Evolutionary conservation across 2,113 vertebrate genomes (phyloP).

Genomic region (Crotalus horridus): DNA sequence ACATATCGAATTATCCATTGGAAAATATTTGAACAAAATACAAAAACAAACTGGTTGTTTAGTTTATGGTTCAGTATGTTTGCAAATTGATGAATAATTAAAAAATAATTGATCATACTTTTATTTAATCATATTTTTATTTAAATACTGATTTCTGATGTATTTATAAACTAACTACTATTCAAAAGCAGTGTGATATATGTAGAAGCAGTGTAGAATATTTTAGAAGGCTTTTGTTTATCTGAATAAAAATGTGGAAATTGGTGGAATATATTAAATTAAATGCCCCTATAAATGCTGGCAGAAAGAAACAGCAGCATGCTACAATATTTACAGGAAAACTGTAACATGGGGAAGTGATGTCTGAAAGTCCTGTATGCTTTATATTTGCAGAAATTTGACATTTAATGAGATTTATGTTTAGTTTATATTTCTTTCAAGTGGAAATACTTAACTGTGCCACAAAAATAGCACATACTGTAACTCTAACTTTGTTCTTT

Average conservation of each 20-base stretch:
- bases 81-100: neutral
- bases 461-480: neutral
- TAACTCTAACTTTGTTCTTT: neutral
- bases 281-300: neutral
- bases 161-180: neutral
- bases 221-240: neutral
- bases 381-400: neutral
- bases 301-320: neutral
- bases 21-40: neutral
- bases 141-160: neutral
- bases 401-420: neutral
- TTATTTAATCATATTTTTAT: neutral
- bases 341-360: neutral
- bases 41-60: neutral
- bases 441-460: neutral
- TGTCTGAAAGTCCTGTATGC: neutral
- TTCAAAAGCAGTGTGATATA: neutral
- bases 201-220: neutral
- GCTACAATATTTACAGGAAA: neutral
- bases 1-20: neutral
- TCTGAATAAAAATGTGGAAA: neutral
- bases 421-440: neutral
- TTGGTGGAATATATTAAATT: neutral
- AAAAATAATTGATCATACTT: neutral
- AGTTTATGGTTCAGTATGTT: neutral